Evolutionary conservation across 37 sponge, comb jelly and placozoan species (phyloP), one percentile per base, ranked within the genome.

Genomic region (Ianthella basta): DNA sequence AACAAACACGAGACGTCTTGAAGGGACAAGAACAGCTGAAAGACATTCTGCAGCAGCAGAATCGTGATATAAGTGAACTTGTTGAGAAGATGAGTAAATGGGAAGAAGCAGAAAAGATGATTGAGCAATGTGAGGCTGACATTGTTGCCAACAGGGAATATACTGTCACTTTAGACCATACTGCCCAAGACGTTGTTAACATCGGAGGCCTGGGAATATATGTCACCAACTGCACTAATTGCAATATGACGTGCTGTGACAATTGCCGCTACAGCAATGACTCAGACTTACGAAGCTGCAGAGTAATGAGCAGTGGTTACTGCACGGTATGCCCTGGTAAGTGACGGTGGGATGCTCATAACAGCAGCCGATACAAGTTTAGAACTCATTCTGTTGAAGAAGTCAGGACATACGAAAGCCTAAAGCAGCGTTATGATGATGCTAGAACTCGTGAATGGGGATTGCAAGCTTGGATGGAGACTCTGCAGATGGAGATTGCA

Each of bases 221-320:
- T 78, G 87, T 80, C 25, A 94, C 91, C 53, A 94, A 88, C 77
- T 94, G 95, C 55, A 56, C 83, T 15, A 86, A 18, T 5, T 94
- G 95, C 41, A 85, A 94, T 73, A 66, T 32, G 34, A 94, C 95
- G 15, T 94, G 95, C 56, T 92, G 91, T 72, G 16, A 83, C 21
- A 23, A 20, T 5, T 94, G 95, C 60, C 55, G 50, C 12, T 54
- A 64, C 79, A 39, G 78, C 57, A 44, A 89, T 39, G 92, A 94
- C 32, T 44, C 16, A 24, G 87, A 90, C 56, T 89, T 89, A 72
- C 80, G 24, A 40, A 85, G 55, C 4, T 94, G 95, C 70, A 15
- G 78, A 30, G 95, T 89, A n/a, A 94, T 94, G 95, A 35, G 54
- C 20, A 73, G 30, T 50, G 86, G 82, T 0, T 13, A 39, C 5